phyloP scores from a whole-genome alignment of 2,888 invertebrate species.

The Nomada fabriciana region DNA sequence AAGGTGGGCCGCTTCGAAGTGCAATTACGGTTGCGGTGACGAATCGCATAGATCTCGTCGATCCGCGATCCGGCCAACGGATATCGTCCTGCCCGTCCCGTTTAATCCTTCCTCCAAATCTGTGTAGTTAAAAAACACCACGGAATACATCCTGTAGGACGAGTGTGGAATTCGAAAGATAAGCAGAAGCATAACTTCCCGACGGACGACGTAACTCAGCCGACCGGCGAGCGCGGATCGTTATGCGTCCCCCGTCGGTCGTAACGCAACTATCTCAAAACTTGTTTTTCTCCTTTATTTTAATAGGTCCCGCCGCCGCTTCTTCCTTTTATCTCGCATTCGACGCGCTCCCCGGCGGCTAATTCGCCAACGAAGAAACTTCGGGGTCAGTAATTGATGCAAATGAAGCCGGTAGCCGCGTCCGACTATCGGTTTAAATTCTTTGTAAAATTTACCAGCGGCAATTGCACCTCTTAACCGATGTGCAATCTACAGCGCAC shows the following conservation, averaged over 20 bases:
- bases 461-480: constrained; percentile 51
- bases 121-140: constrained; percentile 60
- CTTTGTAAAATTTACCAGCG: constrained; percentile 69
- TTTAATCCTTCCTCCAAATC: constrained; percentile 60
- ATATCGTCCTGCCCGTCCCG: constrained; percentile 32
- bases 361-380: constrained; percentile 80
- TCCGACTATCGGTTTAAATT: constrained; percentile 73
- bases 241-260: constrained; percentile 83
- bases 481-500: constrained; percentile 14
- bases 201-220: constrained; percentile 77
- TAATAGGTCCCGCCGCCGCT: constrained; percentile 77
- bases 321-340: constrained; percentile 77
- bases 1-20: constrained; percentile 16
- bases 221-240: constrained; percentile 75
- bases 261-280: constrained; percentile 83
- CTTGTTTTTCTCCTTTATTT: constrained; percentile 82
- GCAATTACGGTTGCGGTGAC: constrained; percentile 18
- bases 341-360: constrained; percentile 79
- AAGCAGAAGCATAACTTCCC: constrained; percentile 80
- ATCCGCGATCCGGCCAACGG: constrained; percentile 32
- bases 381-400: constrained; percentile 81
- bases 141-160: constrained; percentile 72
- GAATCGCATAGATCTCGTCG: constrained; percentile 34
- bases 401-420: constrained; percentile 74
- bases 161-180: constrained; percentile 80